Base-by-base conservation (phyloP, 2,113 vertebrate genomes). In the Dicerorhinus sumatrensis region DNA sequence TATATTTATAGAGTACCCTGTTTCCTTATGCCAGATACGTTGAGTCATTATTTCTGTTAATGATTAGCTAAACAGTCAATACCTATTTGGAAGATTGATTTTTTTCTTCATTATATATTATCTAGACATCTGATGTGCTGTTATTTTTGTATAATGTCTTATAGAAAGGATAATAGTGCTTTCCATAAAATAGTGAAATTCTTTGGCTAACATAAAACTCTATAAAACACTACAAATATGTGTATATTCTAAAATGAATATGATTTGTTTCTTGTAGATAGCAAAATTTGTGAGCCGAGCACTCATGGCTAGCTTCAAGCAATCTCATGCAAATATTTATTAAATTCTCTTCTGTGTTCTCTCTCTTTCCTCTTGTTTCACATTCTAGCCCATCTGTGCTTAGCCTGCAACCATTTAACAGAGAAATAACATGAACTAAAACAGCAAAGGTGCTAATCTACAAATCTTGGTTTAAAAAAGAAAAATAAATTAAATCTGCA, bases 401-500 rank as follows among this genome's bases (percentile, higher is more conserved):
- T 84, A 76, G 81, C 42, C 89, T 94, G 69, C 48, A 95, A 93
- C 51, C 72, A 89, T 79, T 88, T 69, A 82, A 75, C 31, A 97
- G 80, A 89, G 42, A 97, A 97, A 85, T 60, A 97, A 67, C 58
- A 89, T 33, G 60, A 95, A 85, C 16, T 94, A 58, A 46, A 95
- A 63, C 29, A 75, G 51, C 10, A 93, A 85, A 97, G 73, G 51
- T 89, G 31, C 29, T 92, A 73, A 90, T 94, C 88, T 88, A 97
- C 56, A 76, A 97, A 96, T 94, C 36, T 91, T 91, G 62, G 29
- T 91, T 94, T 96, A 82, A 94, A 97, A 93, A 91, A 39, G 13
- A 97, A 94, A 98, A 89, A 77, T 84, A 95, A 97, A 89, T 81
- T 73, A 81, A 95, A 81, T 82, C 56, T 60, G 54, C 46, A 89